Conservation (phyloP, 2,888 invertebrate species). For the Drosophila parthenogenetica region DNA sequence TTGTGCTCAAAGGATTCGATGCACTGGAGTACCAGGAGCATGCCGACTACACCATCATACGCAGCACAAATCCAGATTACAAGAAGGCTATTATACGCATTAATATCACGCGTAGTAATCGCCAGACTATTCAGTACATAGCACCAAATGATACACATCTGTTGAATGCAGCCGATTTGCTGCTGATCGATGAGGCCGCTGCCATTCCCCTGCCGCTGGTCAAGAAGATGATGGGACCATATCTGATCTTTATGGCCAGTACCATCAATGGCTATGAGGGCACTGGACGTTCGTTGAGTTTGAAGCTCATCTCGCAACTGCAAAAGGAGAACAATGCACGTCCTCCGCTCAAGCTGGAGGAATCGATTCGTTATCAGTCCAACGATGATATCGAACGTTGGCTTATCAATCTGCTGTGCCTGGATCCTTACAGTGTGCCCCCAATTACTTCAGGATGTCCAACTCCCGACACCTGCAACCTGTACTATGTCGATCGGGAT, state of each 20-base stretch:
- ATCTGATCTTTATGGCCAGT: slow-evolving; percentile 97
- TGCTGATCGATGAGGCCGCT: slow-evolving; percentile 99
- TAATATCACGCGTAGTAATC: slow-evolving; percentile 94
- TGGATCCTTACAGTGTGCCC: slow-evolving; percentile 91
- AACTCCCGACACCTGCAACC: slow-evolving; percentile 94
- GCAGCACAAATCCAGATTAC: slow-evolving; percentile 97
- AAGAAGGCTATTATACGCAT: slow-evolving; percentile 98
- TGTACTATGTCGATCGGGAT: slow-evolving; percentile 95
- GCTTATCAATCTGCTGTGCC: slow-evolving; percentile 95
- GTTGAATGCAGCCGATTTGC: slow-evolving; percentile 95
- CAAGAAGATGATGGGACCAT: slow-evolving; percentile 94
- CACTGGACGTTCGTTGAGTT: slow-evolving; percentile 97
- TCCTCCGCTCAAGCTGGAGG: slow-evolving; percentile 89
- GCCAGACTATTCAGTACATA: slow-evolving; percentile 99
- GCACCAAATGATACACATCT: slow-evolving; percentile 95
- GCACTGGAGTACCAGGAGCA: slow-evolving; percentile 97
- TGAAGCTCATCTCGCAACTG: slow-evolving; percentile 97
- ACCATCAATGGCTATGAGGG: slow-evolving; percentile 99
- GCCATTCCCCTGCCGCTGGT: slow-evolving; percentile 98
- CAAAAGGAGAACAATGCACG: slow-evolving; percentile 88
- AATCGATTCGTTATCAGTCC: slow-evolving; percentile 96
- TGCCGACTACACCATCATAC: slow-evolving; percentile 96
- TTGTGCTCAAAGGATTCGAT: slow-evolving; percentile 97
- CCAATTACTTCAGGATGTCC: slow-evolving; percentile 92
- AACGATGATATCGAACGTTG: slow-evolving; percentile 96